Base-by-base conservation (phyloP, 2,888 invertebrate genomes). In the Chloromyia formosa region DNA sequence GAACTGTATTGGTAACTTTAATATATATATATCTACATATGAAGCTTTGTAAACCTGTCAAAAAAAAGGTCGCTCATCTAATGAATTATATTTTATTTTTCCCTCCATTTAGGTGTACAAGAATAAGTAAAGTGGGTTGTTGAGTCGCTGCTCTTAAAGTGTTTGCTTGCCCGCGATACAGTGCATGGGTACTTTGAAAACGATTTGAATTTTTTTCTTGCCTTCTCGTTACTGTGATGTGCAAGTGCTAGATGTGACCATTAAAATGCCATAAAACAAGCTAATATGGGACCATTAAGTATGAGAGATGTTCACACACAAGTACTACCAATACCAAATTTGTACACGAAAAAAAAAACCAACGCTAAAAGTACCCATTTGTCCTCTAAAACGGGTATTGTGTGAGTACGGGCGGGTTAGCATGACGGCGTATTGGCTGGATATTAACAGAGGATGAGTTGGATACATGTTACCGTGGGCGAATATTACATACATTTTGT, bases 201-300 rank as follows among this genome's bases (percentile, higher is more conserved):
- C 71, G 71, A 40, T 58, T 71, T 20, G 58, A 40, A 20, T 42
- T 54, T 69, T 66, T 22, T 16, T 40, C 40, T 7, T n/a, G 27
- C 27, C 27, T 16, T 62, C 62, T 23, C 40, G 23, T 62, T 49
- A 49, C 5, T 18, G 56, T 42, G 58, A 58, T 58, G 71, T 58
- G 56, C 71, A 56, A 71, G 71, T 71, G 20, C 71, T 40, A 71
- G 58, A 71, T 58, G 71, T 16, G 56, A 40, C 71, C 71, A 71
- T 71, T 71, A 71, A 56, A 71, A 71, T 40, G 56, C 58, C 40
- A 58, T 71, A 71, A 71, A 71, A 71, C 58, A 56, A 56, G 56
- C 71, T 71, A 71, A 71, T 71, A 71, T 71, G 56, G 40, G 20
- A 58, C 71, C 71, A 71, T 71, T 71, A 71, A 71, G 40, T 56